Base-by-base conservation (phyloP, 2,888 invertebrate genomes). In the Amphipoea lucens region DNA sequence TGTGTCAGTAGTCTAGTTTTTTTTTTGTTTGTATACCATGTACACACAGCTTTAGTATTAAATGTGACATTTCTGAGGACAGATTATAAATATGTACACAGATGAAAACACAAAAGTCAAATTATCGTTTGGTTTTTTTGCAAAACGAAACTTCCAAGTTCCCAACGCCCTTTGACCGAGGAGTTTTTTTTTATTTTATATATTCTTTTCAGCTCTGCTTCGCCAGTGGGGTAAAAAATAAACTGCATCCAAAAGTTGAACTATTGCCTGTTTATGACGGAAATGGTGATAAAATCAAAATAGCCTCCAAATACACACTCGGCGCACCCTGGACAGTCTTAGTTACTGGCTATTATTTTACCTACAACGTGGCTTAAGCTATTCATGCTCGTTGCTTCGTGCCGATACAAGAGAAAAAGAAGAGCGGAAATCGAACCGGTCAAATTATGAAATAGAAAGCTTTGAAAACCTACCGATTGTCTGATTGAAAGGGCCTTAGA, bases 51-150 rank as follows among this genome's bases (percentile, higher is more conserved):
- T 76, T 63, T 73, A 73, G 7, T 51, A 63, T 65, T n/a, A 66
- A 70, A 76, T 51, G n/a, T 83, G 81, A 85, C 83, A 76, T 81
- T 81, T 76, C 17, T 65, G 4, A 9, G 23, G n/a, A 85, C 81
- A 83, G 82, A 71, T 51, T 66, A 84, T 23, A 83, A 70, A 84
- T 40, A 42, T 23, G 7, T 51, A n/a, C 40, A 84, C 71, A 83
- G 81, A 73, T 57, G 45, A 40, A 70, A 40, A 17, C 40, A 65
- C 0, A 54, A 62, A 54, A 54, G 5, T n/a, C 23, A 60, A 29
- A 63, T 23, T 54, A 20, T 60, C 48, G 12, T 45, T 7, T 14
- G 48, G 36, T 40, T 60, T 62, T 14, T 36, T 29, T 48, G 11
- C n/a, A 68, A 60, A 65, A 9, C 9, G 2, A 36, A 60, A 74